phyloP scores from a whole-genome alignment of 2,888 invertebrate genomes.

The Chrysopilus asiliformis region DNA sequence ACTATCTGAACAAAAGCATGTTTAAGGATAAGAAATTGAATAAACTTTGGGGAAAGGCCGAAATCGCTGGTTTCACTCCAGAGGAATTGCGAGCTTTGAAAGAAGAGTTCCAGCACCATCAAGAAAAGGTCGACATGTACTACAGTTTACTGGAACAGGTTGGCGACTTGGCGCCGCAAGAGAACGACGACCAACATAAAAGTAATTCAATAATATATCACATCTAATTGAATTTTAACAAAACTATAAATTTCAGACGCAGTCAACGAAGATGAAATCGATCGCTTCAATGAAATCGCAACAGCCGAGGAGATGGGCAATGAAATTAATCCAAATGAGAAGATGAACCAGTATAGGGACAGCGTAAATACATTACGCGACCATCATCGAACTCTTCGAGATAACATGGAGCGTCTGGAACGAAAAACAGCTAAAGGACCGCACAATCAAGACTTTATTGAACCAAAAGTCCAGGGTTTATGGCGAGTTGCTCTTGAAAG shows the following conservation, averaged over 20 bases:
- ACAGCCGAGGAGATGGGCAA: slow-evolving; percentile 41
- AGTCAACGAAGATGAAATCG: slow-evolving; percentile 57
- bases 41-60: slow-evolving; percentile 81
- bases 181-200: slow-evolving; percentile 35
- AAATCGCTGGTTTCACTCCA: slow-evolving; percentile 70
- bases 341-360: slow-evolving; percentile 42
- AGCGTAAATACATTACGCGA: slow-evolving; percentile 59
- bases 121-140: slow-evolving; percentile 85
- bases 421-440: slow-evolving; percentile 62
- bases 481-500: slow-evolving; percentile 72
- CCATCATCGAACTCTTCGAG: slow-evolving; percentile 60
- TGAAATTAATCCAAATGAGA: slow-evolving; percentile 36
- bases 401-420: slow-evolving; percentile 64
- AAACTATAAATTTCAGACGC: slow-evolving; percentile 42
- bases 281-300: slow-evolving; percentile 56
- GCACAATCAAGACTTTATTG: slow-evolving; percentile 73
- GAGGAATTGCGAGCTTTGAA: slow-evolving; percentile 70
- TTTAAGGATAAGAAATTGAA: slow-evolving; percentile 85
- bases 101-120: slow-evolving; percentile 84
- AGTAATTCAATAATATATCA: too few relatives aligned
- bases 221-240: too few relatives aligned
- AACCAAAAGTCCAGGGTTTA: slow-evolving; percentile 78
- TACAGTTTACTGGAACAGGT: slow-evolving; percentile 62
- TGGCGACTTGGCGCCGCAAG: too few relatives aligned
- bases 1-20: slow-evolving; percentile 56